Percentiles rank a stretch among this genome's conserved stretches.
These are phyloP conservation scores for Anarrhichthys ocellatus DNA, from an alignment of 2,113 vertebrate genomes.

Conservation along the genomic window DNA sequence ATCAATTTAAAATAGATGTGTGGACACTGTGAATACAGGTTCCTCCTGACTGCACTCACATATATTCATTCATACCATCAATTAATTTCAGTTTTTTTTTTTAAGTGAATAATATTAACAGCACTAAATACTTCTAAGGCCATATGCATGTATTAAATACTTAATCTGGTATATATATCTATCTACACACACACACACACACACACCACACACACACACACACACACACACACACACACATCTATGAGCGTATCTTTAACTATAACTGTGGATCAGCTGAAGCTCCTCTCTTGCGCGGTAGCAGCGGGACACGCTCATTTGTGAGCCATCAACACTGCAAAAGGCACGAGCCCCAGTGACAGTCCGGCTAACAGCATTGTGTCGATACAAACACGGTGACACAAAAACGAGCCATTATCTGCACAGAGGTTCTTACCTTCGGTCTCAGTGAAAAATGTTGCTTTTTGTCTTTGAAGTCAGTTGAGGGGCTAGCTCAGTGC, in stretches of 20 bases:
- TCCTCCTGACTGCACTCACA: neutral
- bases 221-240: neutral
- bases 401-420: neutral
- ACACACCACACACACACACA: no score
- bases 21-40: neutral
- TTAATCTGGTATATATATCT: neutral
- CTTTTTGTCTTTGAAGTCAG: constrained; percentile 31
- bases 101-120: neutral
- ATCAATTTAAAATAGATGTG: neutral
- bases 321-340: neutral
- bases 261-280: neutral
- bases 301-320: neutral
- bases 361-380: neutral
- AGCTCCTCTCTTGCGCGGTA: no score
- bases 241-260: neutral
- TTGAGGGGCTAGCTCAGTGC: constrained; percentile 64
- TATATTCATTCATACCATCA: neutral
- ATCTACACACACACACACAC: neutral
- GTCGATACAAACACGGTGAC: neutral
- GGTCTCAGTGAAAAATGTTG: constrained; percentile 6
- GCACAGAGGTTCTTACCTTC: constrained; percentile 28
- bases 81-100: neutral
- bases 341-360: neutral
- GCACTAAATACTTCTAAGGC: neutral
- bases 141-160: neutral